A percentile compares a stretch with the other conserved stretches of the same genome.
phyloP scores from a whole-genome alignment of 2,888 invertebrate genomes.

The Standfussiana lucernea region DNA sequence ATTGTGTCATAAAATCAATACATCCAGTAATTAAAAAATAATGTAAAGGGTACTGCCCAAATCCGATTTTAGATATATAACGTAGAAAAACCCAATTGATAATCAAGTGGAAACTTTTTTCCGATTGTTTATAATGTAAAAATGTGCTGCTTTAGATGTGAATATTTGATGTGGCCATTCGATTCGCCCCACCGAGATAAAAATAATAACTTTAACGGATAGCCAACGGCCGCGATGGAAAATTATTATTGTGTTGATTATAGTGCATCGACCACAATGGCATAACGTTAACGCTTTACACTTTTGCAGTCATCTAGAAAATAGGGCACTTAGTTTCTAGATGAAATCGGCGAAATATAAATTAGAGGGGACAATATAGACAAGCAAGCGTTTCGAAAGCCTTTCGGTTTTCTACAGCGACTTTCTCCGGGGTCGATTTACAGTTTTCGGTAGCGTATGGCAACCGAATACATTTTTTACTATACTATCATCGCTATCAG shows the following conservation, averaged over 20 bases:
- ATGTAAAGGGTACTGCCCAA: constrained; percentile 31
- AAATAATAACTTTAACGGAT: constrained; percentile 1
- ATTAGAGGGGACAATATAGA: background rate
- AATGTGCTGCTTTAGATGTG: background rate
- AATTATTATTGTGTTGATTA: constrained; percentile 19
- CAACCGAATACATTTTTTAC: background rate
- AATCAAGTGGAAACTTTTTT: background rate
- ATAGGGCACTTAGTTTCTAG: constrained; percentile 21
- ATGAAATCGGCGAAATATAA: background rate
- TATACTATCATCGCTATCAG: background rate
- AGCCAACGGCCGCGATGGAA: background rate
- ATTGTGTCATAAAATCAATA: constrained; percentile 65
- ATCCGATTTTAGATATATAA: constrained; percentile 26
- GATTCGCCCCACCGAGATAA: constrained; percentile 1
- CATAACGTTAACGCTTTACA: constrained; percentile 4
- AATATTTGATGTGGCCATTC: background rate
- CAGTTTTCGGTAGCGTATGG: background rate
- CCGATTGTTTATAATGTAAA: background rate
- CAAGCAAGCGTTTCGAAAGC: background rate
- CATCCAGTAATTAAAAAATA: constrained; percentile 53
- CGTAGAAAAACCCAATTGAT: background rate
- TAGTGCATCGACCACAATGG: constrained; percentile 23
- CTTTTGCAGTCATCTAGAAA: constrained; percentile 14
- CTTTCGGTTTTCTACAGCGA: background rate
- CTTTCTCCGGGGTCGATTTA: too few relatives aligned